A percentile compares a stretch with the other conserved stretches of the same genome.
phyloP scores from a whole-genome alignment of 1,140 invertebrate species.

The Pseudomyrmex dendroicus region DNA sequence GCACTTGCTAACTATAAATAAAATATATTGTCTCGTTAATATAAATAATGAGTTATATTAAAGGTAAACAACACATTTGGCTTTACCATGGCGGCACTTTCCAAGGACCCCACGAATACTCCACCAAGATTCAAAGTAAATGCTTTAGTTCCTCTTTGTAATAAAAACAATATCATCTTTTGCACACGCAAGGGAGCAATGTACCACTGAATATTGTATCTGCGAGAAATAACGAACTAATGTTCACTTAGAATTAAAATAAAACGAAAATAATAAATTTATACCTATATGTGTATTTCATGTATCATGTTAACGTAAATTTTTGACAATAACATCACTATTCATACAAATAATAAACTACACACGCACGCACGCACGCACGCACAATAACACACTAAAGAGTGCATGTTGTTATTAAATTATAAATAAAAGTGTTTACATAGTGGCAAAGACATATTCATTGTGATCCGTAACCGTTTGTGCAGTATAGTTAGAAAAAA shows the following conservation, averaged over 20 bases:
- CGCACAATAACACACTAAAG: no score
- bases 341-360: no score
- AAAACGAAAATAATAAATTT: neutral
- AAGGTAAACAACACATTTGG: neutral
- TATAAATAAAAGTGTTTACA: neutral
- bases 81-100: constrained; percentile 10
- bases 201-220: constrained; percentile 16
- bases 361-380: no score
- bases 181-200: neutral
- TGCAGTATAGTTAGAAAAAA: neutral
- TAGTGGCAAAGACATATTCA: neutral
- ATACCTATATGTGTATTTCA: neutral
- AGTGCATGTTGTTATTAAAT: no score
- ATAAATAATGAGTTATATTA: neutral
- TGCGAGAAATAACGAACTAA: neutral
- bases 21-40: neutral
- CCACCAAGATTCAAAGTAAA: constrained; percentile 20
- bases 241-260: neutral
- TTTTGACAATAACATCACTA: no score
- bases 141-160: constrained; percentile 12
- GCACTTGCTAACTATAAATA: neutral
- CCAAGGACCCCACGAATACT: neutral
- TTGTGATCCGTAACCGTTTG: constrained; percentile 33
- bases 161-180: constrained; percentile 6
- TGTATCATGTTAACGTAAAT: no score